Conservation (phyloP, 2,888 invertebrate species). For the Rhorus exstirpatorius region DNA sequence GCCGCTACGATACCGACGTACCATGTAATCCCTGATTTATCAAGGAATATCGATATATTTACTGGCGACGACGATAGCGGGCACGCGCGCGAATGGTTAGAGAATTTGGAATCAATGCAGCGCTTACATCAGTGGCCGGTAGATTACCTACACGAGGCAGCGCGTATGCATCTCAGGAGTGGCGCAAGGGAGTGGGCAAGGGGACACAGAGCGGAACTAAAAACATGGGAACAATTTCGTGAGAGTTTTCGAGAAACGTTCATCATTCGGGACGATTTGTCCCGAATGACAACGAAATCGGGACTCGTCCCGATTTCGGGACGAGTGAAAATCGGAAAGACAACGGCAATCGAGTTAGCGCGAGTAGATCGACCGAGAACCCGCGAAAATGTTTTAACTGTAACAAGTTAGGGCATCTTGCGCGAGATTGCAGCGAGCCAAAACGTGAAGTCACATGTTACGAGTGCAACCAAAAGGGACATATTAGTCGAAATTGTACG, state of each 20-base stretch:
- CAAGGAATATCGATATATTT: no score
- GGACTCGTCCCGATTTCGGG: no score
- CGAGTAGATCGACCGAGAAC: neutral
- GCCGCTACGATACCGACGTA: no score
- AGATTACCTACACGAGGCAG: no score
- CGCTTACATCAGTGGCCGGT: no score
- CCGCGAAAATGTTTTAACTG: slow-evolving; percentile 21
- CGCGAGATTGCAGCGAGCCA: slow-evolving; percentile 26
- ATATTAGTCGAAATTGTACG: slow-evolving; percentile 1
- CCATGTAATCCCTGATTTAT: no score
- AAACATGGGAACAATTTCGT: neutral
- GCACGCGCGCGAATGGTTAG: no score
- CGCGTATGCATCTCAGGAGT: neutral
- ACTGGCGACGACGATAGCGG: no score
- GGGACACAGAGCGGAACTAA: neutral
- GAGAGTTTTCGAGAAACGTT: slow-evolving; percentile 3
- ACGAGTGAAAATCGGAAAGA: neutral
- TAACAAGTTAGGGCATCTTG: slow-evolving; percentile 17
- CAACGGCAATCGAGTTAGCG: neutral
- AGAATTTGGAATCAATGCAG: no score
- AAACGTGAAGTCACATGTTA: neutral
- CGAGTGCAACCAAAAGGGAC: slow-evolving; percentile 1
- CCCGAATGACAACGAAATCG: neutral
- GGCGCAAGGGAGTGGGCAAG: neutral
- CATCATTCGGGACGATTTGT: neutral